Conservation (phyloP, 2,888 invertebrate species). For the Leptodirus hochenwartii region DNA sequence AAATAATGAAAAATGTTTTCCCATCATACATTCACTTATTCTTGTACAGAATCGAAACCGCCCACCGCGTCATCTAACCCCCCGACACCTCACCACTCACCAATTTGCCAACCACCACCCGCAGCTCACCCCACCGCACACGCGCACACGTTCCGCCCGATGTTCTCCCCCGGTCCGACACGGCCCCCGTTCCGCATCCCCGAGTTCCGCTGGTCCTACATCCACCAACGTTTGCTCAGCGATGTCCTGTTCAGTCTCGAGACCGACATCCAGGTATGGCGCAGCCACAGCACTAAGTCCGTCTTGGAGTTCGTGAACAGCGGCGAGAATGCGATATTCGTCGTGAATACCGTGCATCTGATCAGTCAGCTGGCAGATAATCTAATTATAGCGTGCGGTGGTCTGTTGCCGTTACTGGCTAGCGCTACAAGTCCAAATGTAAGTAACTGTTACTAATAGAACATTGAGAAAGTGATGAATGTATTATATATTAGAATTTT, state of each 20-base stretch:
- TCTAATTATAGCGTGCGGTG: constrained; percentile 96
- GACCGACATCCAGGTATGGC: constrained; percentile 85
- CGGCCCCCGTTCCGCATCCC: constrained; percentile 96
- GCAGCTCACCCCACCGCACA: background rate
- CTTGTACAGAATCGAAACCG: constrained; percentile 34
- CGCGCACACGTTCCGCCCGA: constrained; percentile 44
- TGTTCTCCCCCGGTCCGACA: constrained; percentile 87
- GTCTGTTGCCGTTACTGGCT: constrained; percentile 85
- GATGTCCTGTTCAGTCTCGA: constrained; percentile 94
- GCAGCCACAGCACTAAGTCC: constrained; percentile 89
- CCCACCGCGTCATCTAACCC: constrained; percentile 34
- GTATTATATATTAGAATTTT: no score
- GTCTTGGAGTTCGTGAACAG: constrained; percentile 97
- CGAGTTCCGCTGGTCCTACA: constrained; percentile 98
- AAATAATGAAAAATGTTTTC: no score
- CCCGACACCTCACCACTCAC: background rate
- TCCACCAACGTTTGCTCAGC: constrained; percentile 89
- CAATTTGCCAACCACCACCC: no score
- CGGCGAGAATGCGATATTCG: constrained; percentile 96
- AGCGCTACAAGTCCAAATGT: constrained; percentile 98
- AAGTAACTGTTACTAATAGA: constrained; percentile 26
- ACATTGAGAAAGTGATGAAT: no score
- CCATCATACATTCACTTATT: constrained; percentile 12
- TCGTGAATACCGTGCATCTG: constrained; percentile 97
- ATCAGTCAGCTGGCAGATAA: constrained; percentile 98